A percentile compares a stretch with the other conserved stretches of the same genome.
These are phyloP conservation scores for Heliconius erato DNA, from an alignment of 2,888 invertebrate genomes.

Conservation along the genomic window DNA sequence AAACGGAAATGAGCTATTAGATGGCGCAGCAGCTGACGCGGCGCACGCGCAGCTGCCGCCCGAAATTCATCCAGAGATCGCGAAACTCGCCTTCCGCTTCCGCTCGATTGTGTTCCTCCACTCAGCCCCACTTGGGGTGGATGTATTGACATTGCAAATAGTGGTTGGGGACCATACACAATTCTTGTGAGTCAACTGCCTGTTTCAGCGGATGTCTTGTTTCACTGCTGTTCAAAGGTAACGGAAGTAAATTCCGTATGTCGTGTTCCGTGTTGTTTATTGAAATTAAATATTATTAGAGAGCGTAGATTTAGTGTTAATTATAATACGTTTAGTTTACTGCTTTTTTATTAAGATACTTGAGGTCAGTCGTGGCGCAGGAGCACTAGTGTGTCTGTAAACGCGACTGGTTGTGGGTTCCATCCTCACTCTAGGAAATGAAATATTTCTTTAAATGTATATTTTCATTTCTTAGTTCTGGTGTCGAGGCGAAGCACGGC, in stretches of 20 bases:
- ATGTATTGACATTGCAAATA: constrained; percentile 66
- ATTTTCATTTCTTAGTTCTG: no score
- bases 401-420: no score
- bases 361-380: background rate
- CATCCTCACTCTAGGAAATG: no score
- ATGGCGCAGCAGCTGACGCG: constrained; percentile 69
- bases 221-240: constrained; percentile 28
- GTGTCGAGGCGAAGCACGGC: no score
- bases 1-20: constrained; percentile 83
- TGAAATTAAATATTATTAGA: background rate
- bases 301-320: background rate
- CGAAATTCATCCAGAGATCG: constrained; percentile 83
- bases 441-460: no score
- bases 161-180: constrained; percentile 37
- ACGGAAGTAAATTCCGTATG: constrained; percentile 12
- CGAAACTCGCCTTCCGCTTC: constrained; percentile 85
- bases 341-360: background rate
- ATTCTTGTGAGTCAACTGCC: constrained; percentile 39
- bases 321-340: background rate
- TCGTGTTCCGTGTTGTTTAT: background rate
- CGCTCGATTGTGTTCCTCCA: constrained; percentile 78
- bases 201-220: constrained; percentile 40
- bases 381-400: no score
- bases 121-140: constrained; percentile 67
- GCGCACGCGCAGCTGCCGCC: constrained; percentile 79